Evolutionary conservation across 2,797 vertebrate species (phyloP), one percentile per base, ranked within the genome.

Genomic region (Pseudochaenichthys georgianus): DNA sequence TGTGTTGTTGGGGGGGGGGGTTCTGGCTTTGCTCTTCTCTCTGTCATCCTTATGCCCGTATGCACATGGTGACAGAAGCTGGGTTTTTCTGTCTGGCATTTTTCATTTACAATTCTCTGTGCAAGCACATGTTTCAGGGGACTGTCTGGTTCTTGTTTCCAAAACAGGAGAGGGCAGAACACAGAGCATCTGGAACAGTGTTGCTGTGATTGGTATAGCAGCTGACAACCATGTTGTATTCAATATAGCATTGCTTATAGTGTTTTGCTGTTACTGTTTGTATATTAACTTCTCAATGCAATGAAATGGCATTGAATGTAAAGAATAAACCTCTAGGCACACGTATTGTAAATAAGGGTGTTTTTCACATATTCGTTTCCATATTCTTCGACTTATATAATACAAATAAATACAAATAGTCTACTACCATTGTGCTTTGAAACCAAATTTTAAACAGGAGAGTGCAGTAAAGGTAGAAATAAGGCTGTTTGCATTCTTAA

Each of bases 51-150:
- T 46, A 72, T 87, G 83, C 78, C 70, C 83, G 34, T 64, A 43
- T 73, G 46, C 69, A 64, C 64, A 46, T 70, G 53, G 61, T 42
- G 65, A 84, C 70, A 82, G 77, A 75, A 59, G 77, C 75, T 54
- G 69, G 5, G 31, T 51, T 80, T 84, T 80, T 85, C 38, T 77
- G 71, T 69, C n/a, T 75, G 70, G 34, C 34, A 12, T 78, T 83
- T 84, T 75, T 28, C 58, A 85, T 89, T 84, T 73, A 87, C 66
- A 75, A 76, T 59, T 78, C n/a, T 48, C n/a, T 48, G 46, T 4
- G 61, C 13, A 3, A 51, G 63, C 50, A 23, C 52, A 53, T 45
- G 81, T 84, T 84, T 87, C 60, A 72, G 72, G 64, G 55, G 60
- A 84, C 73, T 70, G 63, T 47, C 34, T 73, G 70, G 53, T 69